Conservation (phyloP, 2,113 vertebrate species). For the Centrocercus urophasianus region DNA sequence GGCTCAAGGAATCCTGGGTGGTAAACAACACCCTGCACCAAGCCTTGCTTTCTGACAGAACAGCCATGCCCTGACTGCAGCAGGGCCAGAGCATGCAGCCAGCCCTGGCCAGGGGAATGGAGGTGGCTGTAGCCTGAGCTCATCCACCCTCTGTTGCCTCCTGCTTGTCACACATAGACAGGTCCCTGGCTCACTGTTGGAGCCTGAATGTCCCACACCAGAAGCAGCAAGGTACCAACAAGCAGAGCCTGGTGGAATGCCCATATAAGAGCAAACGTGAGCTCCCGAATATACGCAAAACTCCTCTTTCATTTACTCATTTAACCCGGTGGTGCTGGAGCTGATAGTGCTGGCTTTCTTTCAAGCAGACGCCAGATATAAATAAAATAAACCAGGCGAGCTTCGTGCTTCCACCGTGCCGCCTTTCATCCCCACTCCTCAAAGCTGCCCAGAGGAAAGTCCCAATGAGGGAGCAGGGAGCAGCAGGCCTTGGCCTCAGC, state of each 20-base stretch:
- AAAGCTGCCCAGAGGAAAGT: not conserved
- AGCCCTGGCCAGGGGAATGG: not conserved
- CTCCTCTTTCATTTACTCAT: slow-evolving; percentile 41
- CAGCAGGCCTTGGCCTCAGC: not conserved
- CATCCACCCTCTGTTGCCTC: not conserved
- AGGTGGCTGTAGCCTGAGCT: not conserved
- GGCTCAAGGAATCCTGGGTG: not conserved
- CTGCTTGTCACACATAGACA: slow-evolving; percentile 9
- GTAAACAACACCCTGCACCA: not conserved
- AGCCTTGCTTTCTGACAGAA: fast-evolving
- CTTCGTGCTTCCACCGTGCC: slow-evolving; percentile 31
- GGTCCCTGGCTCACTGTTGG: not conserved
- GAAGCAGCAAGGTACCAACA: slow-evolving; percentile 26
- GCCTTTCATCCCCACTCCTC: slow-evolving; percentile 43
- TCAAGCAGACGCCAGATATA: slow-evolving; percentile 50
- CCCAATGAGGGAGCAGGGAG: not conserved
- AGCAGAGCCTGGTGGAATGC: not conserved
- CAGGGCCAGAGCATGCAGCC: fast-evolving
- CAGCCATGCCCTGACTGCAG: not conserved
- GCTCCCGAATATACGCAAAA: slow-evolving; percentile 14
- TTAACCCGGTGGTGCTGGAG: not conserved
- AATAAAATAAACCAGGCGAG: slow-evolving; percentile 64
- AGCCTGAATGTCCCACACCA: not conserved
- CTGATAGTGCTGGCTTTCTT: slow-evolving; percentile 57
- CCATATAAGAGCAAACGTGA: slow-evolving; percentile 49